Evolutionary conservation across 2,888 invertebrate genomes (phyloP).

Genomic region (Lepidonotus clava): DNA sequence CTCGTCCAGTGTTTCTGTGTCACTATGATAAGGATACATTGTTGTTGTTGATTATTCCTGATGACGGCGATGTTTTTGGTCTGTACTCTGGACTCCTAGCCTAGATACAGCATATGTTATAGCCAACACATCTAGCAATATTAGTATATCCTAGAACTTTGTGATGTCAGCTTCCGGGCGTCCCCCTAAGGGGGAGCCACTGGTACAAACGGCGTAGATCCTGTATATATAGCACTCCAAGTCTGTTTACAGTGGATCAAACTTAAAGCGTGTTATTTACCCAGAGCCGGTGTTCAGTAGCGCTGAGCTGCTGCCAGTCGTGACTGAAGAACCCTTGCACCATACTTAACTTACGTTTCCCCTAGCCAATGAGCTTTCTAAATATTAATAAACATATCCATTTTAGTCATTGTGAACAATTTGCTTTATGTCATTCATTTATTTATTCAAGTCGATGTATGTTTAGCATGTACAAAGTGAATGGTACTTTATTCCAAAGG

Average conservation of each 20-base stretch:
- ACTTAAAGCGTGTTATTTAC: conserved; percentile 15
- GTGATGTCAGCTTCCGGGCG: conserved; percentile 33
- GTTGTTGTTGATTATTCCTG: conserved; percentile 36
- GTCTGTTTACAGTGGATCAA: conserved; percentile 40
- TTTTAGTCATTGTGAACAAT: conserved; percentile 26
- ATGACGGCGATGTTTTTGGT: conserved; percentile 9
- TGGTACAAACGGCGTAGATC: conserved; percentile 9
- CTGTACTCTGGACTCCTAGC: neutral
- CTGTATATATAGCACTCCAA: conserved; percentile 31
- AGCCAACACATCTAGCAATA: conserved; percentile 32
- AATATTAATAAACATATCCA: conserved; percentile 45
- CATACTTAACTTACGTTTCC: conserved; percentile 13
- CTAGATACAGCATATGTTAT: conserved; percentile 25
- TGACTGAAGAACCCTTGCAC: neutral
- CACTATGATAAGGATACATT: conserved; percentile 23
- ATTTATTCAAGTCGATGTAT: neutral
- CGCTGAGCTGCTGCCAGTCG: neutral
- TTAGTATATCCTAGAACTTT: conserved; percentile 36
- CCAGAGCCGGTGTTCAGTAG: conserved; percentile 5
- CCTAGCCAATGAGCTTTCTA: neutral
- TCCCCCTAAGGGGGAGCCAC: neutral
- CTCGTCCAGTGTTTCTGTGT: conserved; percentile 37
- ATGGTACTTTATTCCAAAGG: too few relatives aligned
- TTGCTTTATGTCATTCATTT: neutral
- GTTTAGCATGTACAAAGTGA: too few relatives aligned